A percentile compares a stretch with the other conserved stretches of the same genome.
phyloP scores from a whole-genome alignment of 2,113 vertebrate species.

The Mellivora capensis region DNA sequence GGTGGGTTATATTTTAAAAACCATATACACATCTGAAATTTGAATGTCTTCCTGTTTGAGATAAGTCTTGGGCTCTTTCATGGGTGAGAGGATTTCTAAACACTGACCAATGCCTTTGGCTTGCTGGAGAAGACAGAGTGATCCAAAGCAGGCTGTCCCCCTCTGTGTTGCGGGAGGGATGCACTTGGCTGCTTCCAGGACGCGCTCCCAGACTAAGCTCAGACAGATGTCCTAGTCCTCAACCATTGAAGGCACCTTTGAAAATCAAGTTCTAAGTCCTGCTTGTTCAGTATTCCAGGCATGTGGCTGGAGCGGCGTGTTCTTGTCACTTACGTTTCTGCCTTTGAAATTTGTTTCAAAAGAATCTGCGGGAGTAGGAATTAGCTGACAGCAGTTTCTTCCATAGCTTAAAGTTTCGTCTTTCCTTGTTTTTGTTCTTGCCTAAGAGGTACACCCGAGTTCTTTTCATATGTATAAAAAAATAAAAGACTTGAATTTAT shows the following conservation, averaged over 20 bases:
- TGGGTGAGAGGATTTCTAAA: not conserved
- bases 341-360: slow-evolving; percentile 54
- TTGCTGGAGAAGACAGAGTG: not conserved
- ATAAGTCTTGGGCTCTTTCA: not conserved
- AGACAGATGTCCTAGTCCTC: not conserved
- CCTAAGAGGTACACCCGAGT: not conserved
- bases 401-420: slow-evolving; percentile 6
- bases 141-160: not conserved
- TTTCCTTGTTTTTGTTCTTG: slow-evolving; percentile 32
- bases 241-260: not conserved
- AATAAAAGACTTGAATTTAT: not conserved
- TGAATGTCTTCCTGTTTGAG: not conserved
- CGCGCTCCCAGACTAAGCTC: not conserved
- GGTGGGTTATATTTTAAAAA: slow-evolving; percentile 31
- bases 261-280: not conserved
- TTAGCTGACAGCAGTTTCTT: slow-evolving; percentile 39
- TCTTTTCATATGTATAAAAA: not conserved
- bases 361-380: not conserved
- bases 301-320: not conserved
- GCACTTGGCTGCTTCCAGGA: not conserved
- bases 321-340: slow-evolving; percentile 43
- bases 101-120: not conserved
- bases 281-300: slow-evolving; percentile 29
- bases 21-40: not conserved
- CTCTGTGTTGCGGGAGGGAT: not conserved